Evolutionary conservation across 1,140 invertebrate species (phyloP), one percentile per base, ranked within the genome.

Genomic region (Aphidius gifuensis): DNA sequence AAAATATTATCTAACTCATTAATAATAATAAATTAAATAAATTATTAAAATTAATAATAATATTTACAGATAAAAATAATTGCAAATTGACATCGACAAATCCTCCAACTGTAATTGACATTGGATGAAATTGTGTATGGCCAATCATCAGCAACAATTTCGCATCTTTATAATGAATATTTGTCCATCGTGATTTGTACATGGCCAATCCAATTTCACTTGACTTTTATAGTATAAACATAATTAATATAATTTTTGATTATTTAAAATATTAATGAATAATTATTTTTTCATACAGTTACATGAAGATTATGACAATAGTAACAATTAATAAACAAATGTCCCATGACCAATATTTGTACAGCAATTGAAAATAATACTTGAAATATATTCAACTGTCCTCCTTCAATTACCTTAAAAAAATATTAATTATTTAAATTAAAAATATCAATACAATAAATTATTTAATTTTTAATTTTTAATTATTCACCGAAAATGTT

Each of bases 131-230:
- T 5, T 63, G 56, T 11, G 65, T 55, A 54, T 65, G 61, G 65
- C 71, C 68, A 49, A 74, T 70, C n/a, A 75, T 59, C 21, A 68
- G 40, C 7, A 76, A 43, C 40, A 47, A 62, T 65, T 57, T 68
- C 1, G 60, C 32, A 9, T 64, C 51, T 50, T 48, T 50, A 8
- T 39, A 58, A 9, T 59, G 43, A 9, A 68, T 67, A 46, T 64
- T 62, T 45, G 68, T 72, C 74, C 72, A 76, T 1, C 64, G 39
- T 9, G 68, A 68, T 21, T 67, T 51, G 48, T 73, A 76, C 42
- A 65, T 63, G 42, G 68, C 69, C 5, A 67, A 50, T 5, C 65
- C 50, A 50, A 75, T 42, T 38, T 60, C 62, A 9, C 62, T 60
- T 58, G 68, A 72, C 72, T 75, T 32, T n/a, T n/a, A n/a, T n/a